Evolutionary conservation across 2,888 invertebrate genomes (phyloP).

Genomic region (Ophion ventricosus): DNA sequence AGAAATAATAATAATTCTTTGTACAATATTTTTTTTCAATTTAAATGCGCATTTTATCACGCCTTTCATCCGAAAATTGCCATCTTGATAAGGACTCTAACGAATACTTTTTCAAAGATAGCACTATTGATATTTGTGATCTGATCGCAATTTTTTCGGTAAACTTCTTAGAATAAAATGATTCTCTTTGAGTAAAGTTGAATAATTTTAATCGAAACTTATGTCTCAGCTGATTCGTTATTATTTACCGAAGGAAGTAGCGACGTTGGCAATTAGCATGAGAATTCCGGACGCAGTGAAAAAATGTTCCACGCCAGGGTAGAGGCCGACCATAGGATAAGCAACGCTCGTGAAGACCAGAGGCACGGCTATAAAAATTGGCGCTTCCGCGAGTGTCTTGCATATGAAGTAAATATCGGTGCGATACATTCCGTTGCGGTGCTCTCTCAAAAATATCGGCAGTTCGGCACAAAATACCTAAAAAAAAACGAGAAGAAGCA

Average conservation of each 20-base stretch:
- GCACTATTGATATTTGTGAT: background rate
- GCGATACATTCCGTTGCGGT: slow-evolving; percentile 95
- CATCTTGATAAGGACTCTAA: background rate
- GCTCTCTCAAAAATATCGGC: slow-evolving; percentile 94
- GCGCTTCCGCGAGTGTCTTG: slow-evolving; percentile 95
- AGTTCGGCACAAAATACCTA: slow-evolving; percentile 95
- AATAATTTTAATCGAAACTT: background rate
- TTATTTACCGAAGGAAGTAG: slow-evolving; percentile 92
- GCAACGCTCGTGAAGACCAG: slow-evolving; percentile 91
- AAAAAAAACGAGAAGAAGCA: slow-evolving; percentile 29
- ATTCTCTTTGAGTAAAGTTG: too few relatives aligned
- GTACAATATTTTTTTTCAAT: too few relatives aligned
- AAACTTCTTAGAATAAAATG: background rate
- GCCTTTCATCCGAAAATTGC: too few relatives aligned
- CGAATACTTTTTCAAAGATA: background rate
- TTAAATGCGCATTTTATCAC: too few relatives aligned
- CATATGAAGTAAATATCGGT: slow-evolving; percentile 96
- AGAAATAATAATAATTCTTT: too few relatives aligned
- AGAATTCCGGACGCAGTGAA: slow-evolving; percentile 90
- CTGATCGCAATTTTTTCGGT: background rate
- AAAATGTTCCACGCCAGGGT: slow-evolving; percentile 88
- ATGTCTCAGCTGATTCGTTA: too few relatives aligned
- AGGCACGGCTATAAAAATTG: slow-evolving; percentile 93
- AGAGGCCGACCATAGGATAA: slow-evolving; percentile 95
- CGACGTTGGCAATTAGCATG: slow-evolving; percentile 93